A percentile compares a stretch with the other conserved stretches of the same genome.
Conservation (phyloP, 2,113 vertebrate species). For the Neolamprologus brichardi region DNA sequence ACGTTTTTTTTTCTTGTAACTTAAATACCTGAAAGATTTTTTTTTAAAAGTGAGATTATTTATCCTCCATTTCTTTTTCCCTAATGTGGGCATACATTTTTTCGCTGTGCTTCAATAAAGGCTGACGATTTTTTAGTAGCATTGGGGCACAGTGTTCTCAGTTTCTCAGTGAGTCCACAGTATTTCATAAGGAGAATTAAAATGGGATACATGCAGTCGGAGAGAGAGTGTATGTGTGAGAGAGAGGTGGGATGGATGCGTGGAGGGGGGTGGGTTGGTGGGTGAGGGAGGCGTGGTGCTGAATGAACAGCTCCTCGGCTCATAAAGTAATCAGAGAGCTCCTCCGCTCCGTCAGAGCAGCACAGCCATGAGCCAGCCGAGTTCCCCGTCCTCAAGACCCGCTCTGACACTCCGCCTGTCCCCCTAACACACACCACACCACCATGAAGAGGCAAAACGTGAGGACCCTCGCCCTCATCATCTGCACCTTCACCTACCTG, state of each 20-base stretch:
- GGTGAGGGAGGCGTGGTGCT: constrained; percentile 75
- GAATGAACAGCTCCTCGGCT: constrained; percentile 82
- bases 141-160: neutral
- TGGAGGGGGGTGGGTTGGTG: neutral
- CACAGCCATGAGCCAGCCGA: constrained; percentile 80
- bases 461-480: constrained; percentile 88
- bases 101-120: neutral
- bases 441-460: constrained; percentile 96
- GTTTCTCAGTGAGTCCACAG: neutral
- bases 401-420: constrained; percentile 51
- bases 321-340: constrained; percentile 57
- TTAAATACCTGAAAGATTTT: neutral
- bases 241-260: neutral
- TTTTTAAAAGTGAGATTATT: neutral
- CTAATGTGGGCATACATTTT: neutral
- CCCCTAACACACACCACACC: constrained; percentile 51
- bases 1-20: neutral
- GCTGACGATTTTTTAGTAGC: neutral
- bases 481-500: constrained; percentile 93
- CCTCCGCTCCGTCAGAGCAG: constrained; percentile 42
- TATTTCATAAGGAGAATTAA: neutral
- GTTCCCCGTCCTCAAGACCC: constrained; percentile 71
- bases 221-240: neutral
- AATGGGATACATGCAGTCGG: neutral
- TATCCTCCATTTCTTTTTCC: neutral